Evolutionary conservation across 2,888 invertebrate species (phyloP), one percentile per base, ranked within the genome.

Genomic region (Amiota mariae): DNA sequence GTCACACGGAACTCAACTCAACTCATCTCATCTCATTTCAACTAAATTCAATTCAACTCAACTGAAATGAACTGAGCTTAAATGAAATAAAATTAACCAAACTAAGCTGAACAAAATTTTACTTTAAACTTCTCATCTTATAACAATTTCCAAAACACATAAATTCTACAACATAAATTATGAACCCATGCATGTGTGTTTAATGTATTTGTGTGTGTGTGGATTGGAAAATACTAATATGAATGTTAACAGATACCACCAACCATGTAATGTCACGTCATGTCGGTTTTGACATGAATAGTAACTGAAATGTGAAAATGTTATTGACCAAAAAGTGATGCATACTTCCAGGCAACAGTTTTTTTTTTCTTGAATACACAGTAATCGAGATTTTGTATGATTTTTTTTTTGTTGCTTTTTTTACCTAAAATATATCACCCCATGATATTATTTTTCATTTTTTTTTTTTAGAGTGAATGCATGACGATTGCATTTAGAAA

Each of bases 391-490:
- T 8, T 54, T 54, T 54, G 13, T 15, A 54, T 54, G 15, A 9
- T 54, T n/a, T n/a, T n/a, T n/a, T n/a, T n/a, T n/a, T n/a, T n/a
- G n/a, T n/a, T n/a, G n/a, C n/a, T n/a, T n/a, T n/a, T 54, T 54
- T 54, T 15, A 54, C 1, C 54, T n/a, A 13, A 54, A 54, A 54
- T 54, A 54, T 54, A 11, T 54, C 11, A 54, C 54, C 54, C 11
- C 54, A n/a, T n/a, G 76, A 84, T 85, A 82, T 84, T 80, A 80
- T 79, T 79, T 77, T 70, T 76, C 57, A 71, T 15, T 49, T 36
- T 6, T 2, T 6, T 36, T 24, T 24, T 24, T 2, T 24, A 24
- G 36, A 6, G 6, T 36, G 8, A 36, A 36, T 36, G 3, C 36
- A 36, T 36, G 36, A 36, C 36, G 36, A 36, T 36, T 36, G 36